A percentile compares a stretch with the other conserved stretches of the same genome.
Conservation (phyloP, 2,113 vertebrate species). For the Cacatua alba region DNA sequence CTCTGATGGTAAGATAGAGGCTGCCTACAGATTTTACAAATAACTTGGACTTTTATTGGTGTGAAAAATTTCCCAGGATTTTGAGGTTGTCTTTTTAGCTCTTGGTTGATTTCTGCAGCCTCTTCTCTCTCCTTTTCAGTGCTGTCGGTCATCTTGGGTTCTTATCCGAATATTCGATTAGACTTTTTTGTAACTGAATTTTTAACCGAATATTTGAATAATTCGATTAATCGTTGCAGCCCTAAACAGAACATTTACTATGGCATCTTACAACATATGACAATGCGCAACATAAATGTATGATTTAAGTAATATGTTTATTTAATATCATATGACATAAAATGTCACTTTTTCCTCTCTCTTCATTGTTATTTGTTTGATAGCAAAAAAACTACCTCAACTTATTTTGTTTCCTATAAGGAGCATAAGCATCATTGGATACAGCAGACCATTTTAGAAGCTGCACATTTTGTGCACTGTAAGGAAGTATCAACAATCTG, state of each 20-base stretch:
- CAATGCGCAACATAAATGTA: slow-evolving; percentile 56
- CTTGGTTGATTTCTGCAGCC: slow-evolving; percentile 63
- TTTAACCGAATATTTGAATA: slow-evolving; percentile 74
- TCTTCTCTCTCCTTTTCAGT: slow-evolving; percentile 70
- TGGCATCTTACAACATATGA: slow-evolving; percentile 71
- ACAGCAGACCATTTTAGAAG: background rate
- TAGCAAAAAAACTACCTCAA: background rate
- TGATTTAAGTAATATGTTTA: background rate
- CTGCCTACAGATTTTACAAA: slow-evolving; percentile 64
- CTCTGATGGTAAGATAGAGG: slow-evolving; percentile 57
- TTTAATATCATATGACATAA: slow-evolving; percentile 65
- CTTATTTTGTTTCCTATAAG: background rate
- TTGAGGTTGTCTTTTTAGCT: slow-evolving; percentile 61
- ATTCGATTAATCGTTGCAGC: slow-evolving; percentile 63
- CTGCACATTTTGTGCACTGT: background rate
- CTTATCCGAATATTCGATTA: slow-evolving; percentile 74
- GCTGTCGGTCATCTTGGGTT: slow-evolving; percentile 62
- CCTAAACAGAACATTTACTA: slow-evolving; percentile 74
- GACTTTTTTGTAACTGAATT: background rate
- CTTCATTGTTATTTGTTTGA: background rate
- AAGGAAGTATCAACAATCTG: background rate
- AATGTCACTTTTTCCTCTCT: slow-evolving; percentile 52
- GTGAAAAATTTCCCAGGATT: slow-evolving; percentile 60
- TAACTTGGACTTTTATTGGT: slow-evolving; percentile 53
- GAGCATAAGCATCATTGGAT: background rate